Conservation (phyloP, 2,113 vertebrate species). For the Rhinolophus ferrumequinum region DNA sequence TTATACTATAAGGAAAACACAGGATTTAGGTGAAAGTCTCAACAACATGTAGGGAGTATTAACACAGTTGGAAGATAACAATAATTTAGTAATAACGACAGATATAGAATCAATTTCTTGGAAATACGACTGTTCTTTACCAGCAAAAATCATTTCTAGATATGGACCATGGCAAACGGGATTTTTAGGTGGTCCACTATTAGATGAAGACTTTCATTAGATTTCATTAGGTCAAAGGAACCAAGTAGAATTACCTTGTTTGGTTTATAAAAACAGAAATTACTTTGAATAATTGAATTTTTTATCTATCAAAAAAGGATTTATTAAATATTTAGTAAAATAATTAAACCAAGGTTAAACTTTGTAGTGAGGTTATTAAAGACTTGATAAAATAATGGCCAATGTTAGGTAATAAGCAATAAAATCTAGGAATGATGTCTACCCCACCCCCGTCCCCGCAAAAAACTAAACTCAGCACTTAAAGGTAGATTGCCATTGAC, state of each 20-base stretch:
- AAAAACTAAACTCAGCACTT: neutral
- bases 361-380: neutral
- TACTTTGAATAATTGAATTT: neutral
- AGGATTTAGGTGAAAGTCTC: neutral
- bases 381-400: neutral
- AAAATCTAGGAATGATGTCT: neutral
- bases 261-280: neutral
- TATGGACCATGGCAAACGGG: neutral
- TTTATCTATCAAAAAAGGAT: neutral
- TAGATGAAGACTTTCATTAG: neutral
- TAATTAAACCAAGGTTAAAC: neutral
- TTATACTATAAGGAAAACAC: neutral
- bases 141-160: neutral
- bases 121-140: neutral
- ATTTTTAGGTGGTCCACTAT: neutral
- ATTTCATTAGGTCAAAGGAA: neutral
- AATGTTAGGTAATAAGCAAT: neutral
- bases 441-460: neutral
- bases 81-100: neutral
- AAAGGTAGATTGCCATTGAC: neutral
- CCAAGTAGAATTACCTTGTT: neutral
- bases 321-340: conserved; percentile 20
- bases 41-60: neutral
- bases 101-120: neutral
- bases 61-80: neutral